Evolutionary conservation across 2,797 vertebrate species (phyloP), one percentile per base, ranked within the genome.

Genomic region (Sebastes cheni): DNA sequence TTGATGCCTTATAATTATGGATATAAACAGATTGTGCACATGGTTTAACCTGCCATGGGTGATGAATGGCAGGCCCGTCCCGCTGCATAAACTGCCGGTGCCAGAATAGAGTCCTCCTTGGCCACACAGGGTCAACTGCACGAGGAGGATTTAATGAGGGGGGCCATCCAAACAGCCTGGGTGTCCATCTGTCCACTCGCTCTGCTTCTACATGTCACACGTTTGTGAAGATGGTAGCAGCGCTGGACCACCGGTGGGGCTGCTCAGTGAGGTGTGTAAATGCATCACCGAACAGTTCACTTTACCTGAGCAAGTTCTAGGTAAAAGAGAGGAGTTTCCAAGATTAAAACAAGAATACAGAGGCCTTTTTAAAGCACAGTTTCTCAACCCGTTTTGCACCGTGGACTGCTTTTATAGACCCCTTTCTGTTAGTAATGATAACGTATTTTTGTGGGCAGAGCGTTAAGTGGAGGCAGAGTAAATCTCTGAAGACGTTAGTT

Each of bases 11-110:
- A 93, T 92, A 94, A 95, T 95, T 95, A 93, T 87, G 85, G 86
- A 87, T 90, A 90, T 91, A 93, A 94, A 94, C 92, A 95, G 93
- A 93, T 94, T 92, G 91, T 79, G 89, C 90, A 87, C 88, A 89
- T 87, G 89, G 89, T 91, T 93, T 87, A 91, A 94, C 82, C 90
- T 93, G 92, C 89, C 91, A 88, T 10, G 69, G 77, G 86, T 94
- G 94, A 95, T 95, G 88, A 93, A 95, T 93, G 84, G 86, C 75
- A 61, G 82, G 77, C 80, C 83, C 52, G 78, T 75, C 80, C 72
- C 54, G 81, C 86, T 75, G 74, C 78, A 88, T 86, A 88, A 90
- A 92, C 84, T 69, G 72, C 80, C 87, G 58, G 72, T 74, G 83
- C 87, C 86, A 77, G 75, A 84, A 84, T 68, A 65, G 89, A 89